Base-by-base conservation (phyloP, 2,113 vertebrate species). In the Otocyon megalotis region DNA sequence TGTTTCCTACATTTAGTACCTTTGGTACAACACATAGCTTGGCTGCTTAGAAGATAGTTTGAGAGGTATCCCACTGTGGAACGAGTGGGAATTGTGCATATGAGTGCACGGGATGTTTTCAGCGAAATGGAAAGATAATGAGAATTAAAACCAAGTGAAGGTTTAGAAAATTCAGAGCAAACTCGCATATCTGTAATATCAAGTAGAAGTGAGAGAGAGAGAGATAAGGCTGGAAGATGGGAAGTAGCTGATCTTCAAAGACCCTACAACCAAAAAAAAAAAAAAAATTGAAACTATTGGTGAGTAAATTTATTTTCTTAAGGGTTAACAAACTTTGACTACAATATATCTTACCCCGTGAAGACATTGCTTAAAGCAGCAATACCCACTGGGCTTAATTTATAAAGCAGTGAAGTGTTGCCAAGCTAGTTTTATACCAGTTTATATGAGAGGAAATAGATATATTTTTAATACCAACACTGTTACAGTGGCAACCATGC, bases 331-430 rank as follows among this genome's bases (percentile, higher is more conserved):
- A 96, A 94, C 48, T 91, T 81, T n/a, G 58, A 54, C 67, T 86
- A 77, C 54, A 37, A 94, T 94, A 80, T 71, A 85, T 95, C 82
- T 97, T 96, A 90, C 30, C 90, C 17, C 12, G 20, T 77, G 71
- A 94, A 94, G 92, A 91, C 53, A 56, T 96, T 96, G 76, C 90
- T 96, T 95, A 88, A 67, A 96, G 77, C 54, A 69, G 69, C 77
- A 93, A 94, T 94, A 81, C 69, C 90, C 90, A 95, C 3, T 93
- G 94, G 97, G 76, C 82, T 97, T 97, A 98, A 98, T 98, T 98
- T 97, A 96, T 94, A 97, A 96, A 90, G 54, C 50, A 96, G 56
- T 88, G 81, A 97, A 97, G 85, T 93, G 32, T 67, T 94, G 81
- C 90, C 94, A 77, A 92, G 87, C 88, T 93, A 92, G 92, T 80